These are phyloP conservation scores for Lepidotrigona ventralis DNA, from an alignment of 1,140 invertebrate genomes.

Conservation along the genomic window DNA sequence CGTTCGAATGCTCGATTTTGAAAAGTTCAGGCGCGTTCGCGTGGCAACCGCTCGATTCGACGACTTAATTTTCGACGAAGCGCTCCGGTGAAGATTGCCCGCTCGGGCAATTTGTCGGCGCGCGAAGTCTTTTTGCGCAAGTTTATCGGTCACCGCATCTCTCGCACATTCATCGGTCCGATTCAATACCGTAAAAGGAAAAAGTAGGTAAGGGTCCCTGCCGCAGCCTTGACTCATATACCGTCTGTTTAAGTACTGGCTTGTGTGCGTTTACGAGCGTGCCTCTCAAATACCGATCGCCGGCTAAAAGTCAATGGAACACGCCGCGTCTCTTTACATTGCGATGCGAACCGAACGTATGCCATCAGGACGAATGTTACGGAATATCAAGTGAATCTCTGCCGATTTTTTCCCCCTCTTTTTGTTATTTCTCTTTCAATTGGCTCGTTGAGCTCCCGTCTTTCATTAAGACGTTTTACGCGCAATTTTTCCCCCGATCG, in stretches of 20 bases:
- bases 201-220: slow-evolving; percentile 75
- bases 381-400: background rate
- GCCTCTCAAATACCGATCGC: slow-evolving; percentile 55
- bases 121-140: slow-evolving; percentile 60
- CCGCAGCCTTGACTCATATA: slow-evolving; percentile 71
- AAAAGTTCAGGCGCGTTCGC: background rate
- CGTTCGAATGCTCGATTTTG: background rate
- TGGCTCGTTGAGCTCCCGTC: background rate
- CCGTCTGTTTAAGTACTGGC: slow-evolving; percentile 36
- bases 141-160: slow-evolving; percentile 59
- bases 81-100: slow-evolving; percentile 11
- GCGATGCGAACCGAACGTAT: background rate
- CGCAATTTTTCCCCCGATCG: background rate
- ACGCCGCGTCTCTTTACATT: background rate
- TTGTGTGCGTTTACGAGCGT: slow-evolving; percentile 35
- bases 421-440: background rate
- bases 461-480: background rate
- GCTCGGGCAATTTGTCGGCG: slow-evolving; percentile 1
- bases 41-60: background rate
- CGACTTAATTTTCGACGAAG: background rate
- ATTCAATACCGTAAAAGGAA: slow-evolving; percentile 72
- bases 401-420: no score
- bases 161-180: slow-evolving; percentile 56
- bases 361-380: background rate
- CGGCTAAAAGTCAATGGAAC: slow-evolving; percentile 42